These are phyloP conservation scores for Ursus arctos DNA, from an alignment of 2,113 vertebrate species.

Conservation along the genomic window DNA sequence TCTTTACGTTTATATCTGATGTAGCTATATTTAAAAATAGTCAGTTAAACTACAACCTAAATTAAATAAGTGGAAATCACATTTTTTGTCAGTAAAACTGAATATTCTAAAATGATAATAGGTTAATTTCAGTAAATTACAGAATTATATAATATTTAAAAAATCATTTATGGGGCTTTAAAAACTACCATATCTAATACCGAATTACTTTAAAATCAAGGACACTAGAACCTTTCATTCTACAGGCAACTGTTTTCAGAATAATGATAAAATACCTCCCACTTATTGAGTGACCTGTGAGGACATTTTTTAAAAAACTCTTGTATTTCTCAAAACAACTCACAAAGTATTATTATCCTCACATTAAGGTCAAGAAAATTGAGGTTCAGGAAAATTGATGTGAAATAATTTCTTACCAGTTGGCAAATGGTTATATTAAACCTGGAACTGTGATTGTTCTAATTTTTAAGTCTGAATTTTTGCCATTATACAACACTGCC, in stretches of 20 bases:
- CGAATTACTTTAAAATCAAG: constrained; percentile 64
- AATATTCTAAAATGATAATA: constrained; percentile 15
- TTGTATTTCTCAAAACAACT: constrained; percentile 56
- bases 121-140: not conserved
- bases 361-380: constrained; percentile 37
- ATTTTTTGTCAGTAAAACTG: not conserved
- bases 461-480: constrained; percentile 37
- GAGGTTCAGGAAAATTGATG: not conserved
- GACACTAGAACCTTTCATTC: not conserved
- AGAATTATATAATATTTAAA: constrained; percentile 42
- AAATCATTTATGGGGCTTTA: constrained; percentile 15
- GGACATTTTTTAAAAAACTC: constrained; percentile 22
- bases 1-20: not conserved
- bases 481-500: not conserved
- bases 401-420: constrained; percentile 24
- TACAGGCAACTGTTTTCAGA: constrained; percentile 29
- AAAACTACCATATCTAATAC: not conserved
- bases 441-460: not conserved
- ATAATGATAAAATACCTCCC: constrained; percentile 47
- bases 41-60: not conserved
- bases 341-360: constrained; percentile 11
- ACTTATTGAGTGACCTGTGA: not conserved
- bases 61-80: constrained; percentile 18
- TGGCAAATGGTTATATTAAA: not conserved
- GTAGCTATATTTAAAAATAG: not conserved